A percentile compares a stretch with the other conserved stretches of the same genome.
phyloP scores from a whole-genome alignment of 2,888 invertebrate genomes.

The Lycophotia porphyrea region DNA sequence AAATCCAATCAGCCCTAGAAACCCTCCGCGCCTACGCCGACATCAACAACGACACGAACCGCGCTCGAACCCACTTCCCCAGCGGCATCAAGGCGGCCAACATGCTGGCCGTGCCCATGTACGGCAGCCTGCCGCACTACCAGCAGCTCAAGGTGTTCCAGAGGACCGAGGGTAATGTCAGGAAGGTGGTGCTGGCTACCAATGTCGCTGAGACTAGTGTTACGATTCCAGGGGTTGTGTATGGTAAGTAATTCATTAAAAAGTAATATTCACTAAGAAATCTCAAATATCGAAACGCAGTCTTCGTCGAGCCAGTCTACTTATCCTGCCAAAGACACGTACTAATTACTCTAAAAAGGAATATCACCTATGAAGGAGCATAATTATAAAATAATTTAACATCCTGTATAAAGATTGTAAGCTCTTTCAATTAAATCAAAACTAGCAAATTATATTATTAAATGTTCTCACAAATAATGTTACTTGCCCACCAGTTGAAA shows the following conservation, averaged over 20 bases:
- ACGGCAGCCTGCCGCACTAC: conserved; percentile 94
- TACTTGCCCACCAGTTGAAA: too few species aligned
- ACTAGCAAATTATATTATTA: too few species aligned
- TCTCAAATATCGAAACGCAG: too few species aligned
- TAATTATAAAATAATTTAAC: too few species aligned
- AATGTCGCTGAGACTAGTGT: conserved; percentile 99
- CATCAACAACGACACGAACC: conserved; percentile 86
- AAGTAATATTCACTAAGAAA: too few species aligned
- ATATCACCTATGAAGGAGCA: too few species aligned
- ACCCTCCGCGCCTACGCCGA: conserved; percentile 91
- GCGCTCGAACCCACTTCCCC: conserved; percentile 82
- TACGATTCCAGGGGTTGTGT: conserved; percentile 97
- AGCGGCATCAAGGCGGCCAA: conserved; percentile 82
- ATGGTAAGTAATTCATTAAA: conserved; percentile 92
- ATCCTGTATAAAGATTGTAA: too few species aligned
- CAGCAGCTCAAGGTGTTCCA: conserved; percentile 93
- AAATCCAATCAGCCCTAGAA: conserved; percentile 95
- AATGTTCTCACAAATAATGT: too few species aligned
- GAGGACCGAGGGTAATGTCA: conserved; percentile 91
- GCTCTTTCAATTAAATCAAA: too few species aligned
- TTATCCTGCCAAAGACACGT: too few species aligned
- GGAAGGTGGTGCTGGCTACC: conserved; percentile 98
- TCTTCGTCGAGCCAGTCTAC: too few species aligned
- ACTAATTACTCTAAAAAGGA: too few species aligned
- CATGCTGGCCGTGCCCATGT: conserved; percentile 95